These are phyloP conservation scores for Nasonia oneida DNA, from an alignment of 2,888 invertebrate genomes.

Conservation along the genomic window DNA sequence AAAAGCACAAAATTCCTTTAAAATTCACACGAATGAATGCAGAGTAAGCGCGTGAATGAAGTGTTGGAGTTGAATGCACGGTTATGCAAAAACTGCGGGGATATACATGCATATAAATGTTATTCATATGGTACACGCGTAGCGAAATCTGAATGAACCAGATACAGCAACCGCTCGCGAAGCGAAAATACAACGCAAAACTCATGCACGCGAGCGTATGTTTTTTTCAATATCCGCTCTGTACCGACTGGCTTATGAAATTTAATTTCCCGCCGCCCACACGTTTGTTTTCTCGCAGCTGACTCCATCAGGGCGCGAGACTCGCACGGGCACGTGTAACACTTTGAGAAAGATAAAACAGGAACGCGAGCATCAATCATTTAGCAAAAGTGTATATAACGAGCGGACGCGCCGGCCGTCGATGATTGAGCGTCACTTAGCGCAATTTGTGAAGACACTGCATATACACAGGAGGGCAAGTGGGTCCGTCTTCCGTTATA, in stretches of 20 bases:
- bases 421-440: conserved; percentile 8
- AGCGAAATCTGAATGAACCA: neutral
- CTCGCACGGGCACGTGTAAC: neutral
- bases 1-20: no score
- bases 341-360: neutral
- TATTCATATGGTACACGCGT: no score
- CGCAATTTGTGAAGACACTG: neutral
- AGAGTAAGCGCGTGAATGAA: neutral
- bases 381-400: neutral
- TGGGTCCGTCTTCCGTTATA: neutral
- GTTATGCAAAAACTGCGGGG: no score
- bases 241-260: no score
- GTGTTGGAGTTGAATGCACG: neutral
- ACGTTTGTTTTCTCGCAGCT: no score
- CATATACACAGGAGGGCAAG: neutral
- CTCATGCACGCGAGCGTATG: no score
- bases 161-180: neutral
- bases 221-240: no score
- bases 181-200: neutral
- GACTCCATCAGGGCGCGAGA: neutral
- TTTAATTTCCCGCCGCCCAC: no score
- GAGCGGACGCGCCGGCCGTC: neutral
- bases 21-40: no score
- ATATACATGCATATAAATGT: no score
- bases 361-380: conserved; percentile 10